Conservation (phyloP, 1,140 invertebrate genomes). For the Ditylenchus dipsaci region DNA sequence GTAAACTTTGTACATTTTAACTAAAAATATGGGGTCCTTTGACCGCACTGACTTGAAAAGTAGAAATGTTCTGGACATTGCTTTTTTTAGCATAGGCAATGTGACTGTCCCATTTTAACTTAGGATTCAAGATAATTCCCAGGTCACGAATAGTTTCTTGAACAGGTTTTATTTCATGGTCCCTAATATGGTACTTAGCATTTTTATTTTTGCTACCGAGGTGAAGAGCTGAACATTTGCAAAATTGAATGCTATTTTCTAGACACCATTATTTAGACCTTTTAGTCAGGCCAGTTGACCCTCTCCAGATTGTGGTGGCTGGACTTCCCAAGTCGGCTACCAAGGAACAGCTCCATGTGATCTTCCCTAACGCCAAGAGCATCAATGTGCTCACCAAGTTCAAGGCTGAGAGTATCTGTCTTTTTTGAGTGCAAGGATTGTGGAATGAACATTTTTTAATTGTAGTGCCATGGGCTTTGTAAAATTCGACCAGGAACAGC, state of each 20-base stretch:
- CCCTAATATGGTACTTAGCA: no score
- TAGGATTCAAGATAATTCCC: no score
- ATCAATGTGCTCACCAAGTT: conserved; percentile 7
- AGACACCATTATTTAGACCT: neutral
- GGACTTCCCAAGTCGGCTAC: conserved; percentile 9
- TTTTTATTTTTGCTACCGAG: no score
- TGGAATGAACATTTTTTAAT: neutral
- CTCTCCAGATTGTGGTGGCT: conserved; percentile 3
- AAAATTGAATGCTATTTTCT: neutral
- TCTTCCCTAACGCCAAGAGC: conserved; percentile 4
- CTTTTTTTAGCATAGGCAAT: no score
- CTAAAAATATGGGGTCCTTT: no score
- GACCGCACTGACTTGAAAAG: no score
- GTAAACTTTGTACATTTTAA: no score
- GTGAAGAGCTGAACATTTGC: no score
- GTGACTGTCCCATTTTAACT: no score
- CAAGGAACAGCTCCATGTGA: conserved; percentile 4
- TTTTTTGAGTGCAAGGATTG: neutral
- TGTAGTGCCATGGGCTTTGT: conserved; percentile 4
- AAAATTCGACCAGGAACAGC: conserved; percentile 1
- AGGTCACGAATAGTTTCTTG: no score
- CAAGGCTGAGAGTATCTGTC: conserved; percentile 4
- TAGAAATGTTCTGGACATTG: no score
- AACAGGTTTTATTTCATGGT: no score
- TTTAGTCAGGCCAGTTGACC: conserved; percentile 13